phyloP scores from a whole-genome alignment of 2,797 vertebrate species.

The Lagorchestes hirsutus region DNA sequence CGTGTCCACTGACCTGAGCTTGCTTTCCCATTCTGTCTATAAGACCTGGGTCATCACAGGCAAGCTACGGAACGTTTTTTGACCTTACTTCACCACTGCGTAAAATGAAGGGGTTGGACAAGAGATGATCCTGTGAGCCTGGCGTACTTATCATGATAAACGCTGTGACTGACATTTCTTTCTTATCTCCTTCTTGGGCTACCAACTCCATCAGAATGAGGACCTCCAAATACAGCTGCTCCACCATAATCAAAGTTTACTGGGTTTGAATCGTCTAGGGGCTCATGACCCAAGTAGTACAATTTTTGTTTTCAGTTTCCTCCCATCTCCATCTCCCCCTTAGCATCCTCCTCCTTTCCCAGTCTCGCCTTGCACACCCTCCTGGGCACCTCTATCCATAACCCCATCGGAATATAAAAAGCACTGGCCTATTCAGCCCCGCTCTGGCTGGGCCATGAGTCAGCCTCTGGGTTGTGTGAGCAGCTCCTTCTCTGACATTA shows the following conservation, averaged over 20 bases:
- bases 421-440: not conserved
- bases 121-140: not conserved
- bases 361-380: not conserved
- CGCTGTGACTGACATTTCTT: not conserved
- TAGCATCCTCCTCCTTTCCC: not conserved
- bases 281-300: not conserved
- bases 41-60: not conserved
- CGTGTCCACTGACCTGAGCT: not conserved
- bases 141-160: not conserved
- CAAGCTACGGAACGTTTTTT: not conserved
- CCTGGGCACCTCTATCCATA: not conserved
- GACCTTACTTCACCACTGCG: no score
- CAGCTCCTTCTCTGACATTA: slow-evolving; percentile 85
- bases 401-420: no score
- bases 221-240: not conserved
- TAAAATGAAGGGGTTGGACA: not conserved
- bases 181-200: not conserved
- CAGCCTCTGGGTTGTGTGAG: slow-evolving; percentile 78
- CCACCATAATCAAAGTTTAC: not conserved
- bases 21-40: not conserved
- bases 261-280: not conserved
- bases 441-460: slow-evolving; percentile 61
- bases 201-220: not conserved
- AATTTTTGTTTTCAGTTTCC: not conserved
- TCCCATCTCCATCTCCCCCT: accelerated